Base-by-base conservation (phyloP, 2,797 vertebrate genomes). In the Schizopygopsis pylzovi region DNA sequence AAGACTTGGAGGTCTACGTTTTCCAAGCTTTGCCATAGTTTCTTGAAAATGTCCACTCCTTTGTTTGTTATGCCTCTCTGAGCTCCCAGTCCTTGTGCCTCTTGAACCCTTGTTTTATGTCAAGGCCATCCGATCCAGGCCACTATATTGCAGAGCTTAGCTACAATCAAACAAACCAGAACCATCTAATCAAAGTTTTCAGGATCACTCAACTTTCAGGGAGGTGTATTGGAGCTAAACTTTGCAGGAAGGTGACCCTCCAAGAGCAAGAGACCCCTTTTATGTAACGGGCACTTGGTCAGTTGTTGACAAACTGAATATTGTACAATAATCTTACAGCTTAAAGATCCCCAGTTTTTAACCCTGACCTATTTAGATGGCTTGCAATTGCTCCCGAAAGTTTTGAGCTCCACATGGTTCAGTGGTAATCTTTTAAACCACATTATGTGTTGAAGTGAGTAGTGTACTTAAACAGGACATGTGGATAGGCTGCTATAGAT, bases 11-110 rank as follows among this genome's bases (percentile, higher is more conserved):
- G 33, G 33, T 54, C 20, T 81, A 41, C 0, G 3, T 68, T 47
- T 68, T 81, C 16, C 10, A 2, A 68, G 61, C n/a, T 67, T 84
- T 59, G 11, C 45, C 3, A 22, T 59, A 28, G 61, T 45, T 77
- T 2, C n/a, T 54, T 76, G 8, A 59, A 13, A 75, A 52, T 15
- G 71, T 87, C 76, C 75, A 83, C 52, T 87, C 79, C 83, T 88
- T 72, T 67, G 72, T 72, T 67, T 79, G n/a, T 83, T 37, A 82
- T 76, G 79, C 84, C 81, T 71, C 39, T 54, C 79, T 45, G 6
- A 70, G 16, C 22, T 77, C 63, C 88, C 65, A 49, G 18, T 47
- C 87, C 75, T 90, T 90, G 65, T 88, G 45, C 45, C 81, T 70
- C 25, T 77, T 81, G 9, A 70, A 79, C 49, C 33, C 41, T 82